Base-by-base conservation (phyloP, 37 sponge, comb jelly and placozoan species). In the Chondrilla cf. caribensis region DNA sequence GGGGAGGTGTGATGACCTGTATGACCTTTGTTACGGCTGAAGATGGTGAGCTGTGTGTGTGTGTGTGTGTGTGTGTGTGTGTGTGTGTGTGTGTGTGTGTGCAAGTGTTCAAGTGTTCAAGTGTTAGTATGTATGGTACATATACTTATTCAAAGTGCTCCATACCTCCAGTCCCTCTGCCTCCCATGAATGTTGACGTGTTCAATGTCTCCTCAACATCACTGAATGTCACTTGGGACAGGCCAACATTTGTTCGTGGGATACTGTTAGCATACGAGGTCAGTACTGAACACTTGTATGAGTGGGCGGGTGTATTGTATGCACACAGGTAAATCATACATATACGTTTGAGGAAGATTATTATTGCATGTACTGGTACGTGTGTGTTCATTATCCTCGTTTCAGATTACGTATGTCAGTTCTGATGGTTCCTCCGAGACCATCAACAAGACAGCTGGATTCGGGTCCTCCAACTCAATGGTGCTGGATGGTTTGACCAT, bases 21-120 rank as follows among this genome's bases (percentile, higher is more conserved):
- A 24, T 6, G 21, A 73, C 21, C 6, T 73, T 73, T 22, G 6
- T 5, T 0, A 73, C 76, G 2, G 41, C 40, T 41, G 76, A 73
- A 22, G 44, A 39, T 21, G 40, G 76, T 73, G 44, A 39, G 76
- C 24, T 47, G 51, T 47, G 51, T 47, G 51, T 47, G 73, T 36
- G 38, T 21, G 21, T 19, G 21, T 64, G 39, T 28, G 70, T 31
- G 51, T 55, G 18, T 24, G 38, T 58, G 38, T 36, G 38, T 51
- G 38, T 54, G 58, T 58, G 60, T 40, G 58, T 79, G 38, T 59
- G 80, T 64, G 51, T 81, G 82, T 64, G 57, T 58, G 80, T 79
- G 80, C 26, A 11, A 32, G 80, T 54, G 38, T 79, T 24, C 58
- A 60, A 58, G 54, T 79, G 80, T 22, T 9, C 15, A 11, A 14